phyloP scores from a whole-genome alignment of 2,888 invertebrate species.

The Pandemis heparana region DNA sequence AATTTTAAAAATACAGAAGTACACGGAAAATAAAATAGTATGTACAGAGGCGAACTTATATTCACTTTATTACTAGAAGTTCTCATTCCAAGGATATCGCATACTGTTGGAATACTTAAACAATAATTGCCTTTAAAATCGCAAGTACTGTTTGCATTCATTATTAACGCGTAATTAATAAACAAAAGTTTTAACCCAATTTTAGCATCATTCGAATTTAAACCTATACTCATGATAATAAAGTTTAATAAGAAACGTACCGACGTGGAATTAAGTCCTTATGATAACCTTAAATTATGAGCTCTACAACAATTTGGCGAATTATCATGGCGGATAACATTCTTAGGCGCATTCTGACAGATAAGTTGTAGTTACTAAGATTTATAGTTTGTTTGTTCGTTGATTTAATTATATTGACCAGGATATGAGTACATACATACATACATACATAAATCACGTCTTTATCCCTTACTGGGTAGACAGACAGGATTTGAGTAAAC shows the following conservation, averaged over 20 bases:
- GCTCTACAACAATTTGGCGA: not conserved
- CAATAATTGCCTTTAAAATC: not conserved
- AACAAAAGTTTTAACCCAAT: not conserved
- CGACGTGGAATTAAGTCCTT: not conserved
- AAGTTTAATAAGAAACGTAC: not conserved
- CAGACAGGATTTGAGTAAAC: no score
- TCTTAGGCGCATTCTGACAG: conserved; percentile 9
- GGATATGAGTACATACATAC: not conserved
- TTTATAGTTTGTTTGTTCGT: conserved; percentile 13
- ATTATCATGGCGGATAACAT: conserved; percentile 9
- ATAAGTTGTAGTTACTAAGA: not conserved
- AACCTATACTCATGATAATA: not conserved
- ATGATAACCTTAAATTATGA: not conserved
- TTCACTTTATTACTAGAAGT: no score
- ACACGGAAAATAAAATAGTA: no score
- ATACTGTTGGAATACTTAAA: not conserved
- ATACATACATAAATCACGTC: not conserved
- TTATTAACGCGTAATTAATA: not conserved
- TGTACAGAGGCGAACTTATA: no score
- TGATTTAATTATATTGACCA: not conserved
- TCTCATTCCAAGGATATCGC: no score
- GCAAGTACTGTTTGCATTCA: not conserved
- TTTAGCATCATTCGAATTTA: not conserved
- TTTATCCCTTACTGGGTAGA: no score
- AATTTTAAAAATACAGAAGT: no score